A percentile compares a stretch with the other conserved stretches of the same genome.
Conservation (phyloP, 2,113 vertebrate genomes). For the Myanophis thanlyinensis region DNA sequence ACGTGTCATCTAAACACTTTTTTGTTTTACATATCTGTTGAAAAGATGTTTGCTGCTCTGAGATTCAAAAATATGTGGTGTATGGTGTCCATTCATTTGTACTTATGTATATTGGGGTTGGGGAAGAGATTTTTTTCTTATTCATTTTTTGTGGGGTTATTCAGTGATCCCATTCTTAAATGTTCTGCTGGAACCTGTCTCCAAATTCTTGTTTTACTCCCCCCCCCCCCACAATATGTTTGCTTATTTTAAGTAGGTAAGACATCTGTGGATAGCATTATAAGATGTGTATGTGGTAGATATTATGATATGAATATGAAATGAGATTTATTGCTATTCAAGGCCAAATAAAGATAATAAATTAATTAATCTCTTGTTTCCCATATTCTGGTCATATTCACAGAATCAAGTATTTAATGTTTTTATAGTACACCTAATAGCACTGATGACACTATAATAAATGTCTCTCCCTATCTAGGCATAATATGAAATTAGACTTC, state of each 20-base stretch:
- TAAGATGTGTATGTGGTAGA: conserved; percentile 8
- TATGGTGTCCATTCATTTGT: neutral
- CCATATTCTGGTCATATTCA: neutral
- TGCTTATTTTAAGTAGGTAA: neutral
- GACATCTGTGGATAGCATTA: neutral
- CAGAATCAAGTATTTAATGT: conserved; percentile 3
- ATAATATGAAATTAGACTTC: conserved; percentile 19
- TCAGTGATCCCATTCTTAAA: neutral
- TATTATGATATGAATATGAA: conserved; percentile 5
- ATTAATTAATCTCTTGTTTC: conserved; percentile 32
- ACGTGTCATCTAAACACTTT: neutral
- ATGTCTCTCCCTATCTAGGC: conserved; percentile 18
- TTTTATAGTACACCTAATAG: conserved; percentile 2
- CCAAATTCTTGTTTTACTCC: neutral
- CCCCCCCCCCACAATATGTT: neutral
- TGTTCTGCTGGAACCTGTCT: neutral
- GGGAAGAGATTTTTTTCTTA: neutral
- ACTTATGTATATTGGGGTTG: neutral
- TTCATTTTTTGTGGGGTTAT: neutral
- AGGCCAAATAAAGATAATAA: conserved; percentile 1
- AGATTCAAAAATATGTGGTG: neutral
- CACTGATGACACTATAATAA: conserved; percentile 26
- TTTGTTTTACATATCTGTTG: neutral
- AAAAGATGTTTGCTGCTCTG: neutral
- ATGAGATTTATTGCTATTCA: neutral